These are phyloP conservation scores for Brachionus plicatilis DNA, from an alignment of 1,140 invertebrate species.

Conservation along the genomic window DNA sequence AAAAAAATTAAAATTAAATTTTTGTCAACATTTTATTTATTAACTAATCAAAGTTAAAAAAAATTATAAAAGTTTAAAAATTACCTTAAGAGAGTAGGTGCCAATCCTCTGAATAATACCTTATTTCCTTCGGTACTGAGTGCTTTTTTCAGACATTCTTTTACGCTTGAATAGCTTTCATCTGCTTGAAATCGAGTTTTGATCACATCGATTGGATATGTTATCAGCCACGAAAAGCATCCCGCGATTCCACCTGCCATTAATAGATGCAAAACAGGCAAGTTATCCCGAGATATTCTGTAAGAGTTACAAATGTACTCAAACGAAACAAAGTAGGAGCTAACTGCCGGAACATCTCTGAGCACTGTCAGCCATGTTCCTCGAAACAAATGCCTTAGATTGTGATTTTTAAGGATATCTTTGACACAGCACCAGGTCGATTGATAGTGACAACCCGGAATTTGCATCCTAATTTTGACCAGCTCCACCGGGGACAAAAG, in stretches of 20 bases:
- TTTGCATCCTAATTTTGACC: slow-evolving; percentile 75
- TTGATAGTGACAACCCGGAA: slow-evolving; percentile 14
- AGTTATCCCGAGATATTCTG: slow-evolving; percentile 59
- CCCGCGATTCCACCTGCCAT: slow-evolving; percentile 75
- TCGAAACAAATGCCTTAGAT: background rate
- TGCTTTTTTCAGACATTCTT: slow-evolving; percentile 58
- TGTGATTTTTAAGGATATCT: background rate
- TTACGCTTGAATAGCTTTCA: slow-evolving; percentile 41
- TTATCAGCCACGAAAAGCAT: slow-evolving; percentile 73
- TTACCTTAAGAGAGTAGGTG: slow-evolving; percentile 47
- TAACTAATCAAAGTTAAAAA: too few relatives aligned
- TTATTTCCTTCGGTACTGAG: slow-evolving; percentile 69
- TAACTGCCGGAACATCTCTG: slow-evolving; percentile 41
- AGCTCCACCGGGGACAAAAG: slow-evolving; percentile 77
- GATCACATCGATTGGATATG: slow-evolving; percentile 80
- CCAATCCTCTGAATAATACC: slow-evolving; percentile 48
- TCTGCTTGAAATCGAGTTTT: slow-evolving; percentile 76
- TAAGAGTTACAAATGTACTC: slow-evolving; percentile 62
- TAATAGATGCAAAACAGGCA: slow-evolving; percentile 58
- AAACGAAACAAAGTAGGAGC: slow-evolving; percentile 62
- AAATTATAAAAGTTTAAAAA: background rate
- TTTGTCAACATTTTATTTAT: too few relatives aligned
- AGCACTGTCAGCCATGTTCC: slow-evolving; percentile 28
- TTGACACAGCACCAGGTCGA: background rate
- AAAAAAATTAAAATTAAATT: background rate